A percentile compares a stretch with the other conserved stretches of the same genome.
Evolutionary conservation across 2,113 vertebrate species (phyloP).

Genomic region (Marmota flaviventris): DNA sequence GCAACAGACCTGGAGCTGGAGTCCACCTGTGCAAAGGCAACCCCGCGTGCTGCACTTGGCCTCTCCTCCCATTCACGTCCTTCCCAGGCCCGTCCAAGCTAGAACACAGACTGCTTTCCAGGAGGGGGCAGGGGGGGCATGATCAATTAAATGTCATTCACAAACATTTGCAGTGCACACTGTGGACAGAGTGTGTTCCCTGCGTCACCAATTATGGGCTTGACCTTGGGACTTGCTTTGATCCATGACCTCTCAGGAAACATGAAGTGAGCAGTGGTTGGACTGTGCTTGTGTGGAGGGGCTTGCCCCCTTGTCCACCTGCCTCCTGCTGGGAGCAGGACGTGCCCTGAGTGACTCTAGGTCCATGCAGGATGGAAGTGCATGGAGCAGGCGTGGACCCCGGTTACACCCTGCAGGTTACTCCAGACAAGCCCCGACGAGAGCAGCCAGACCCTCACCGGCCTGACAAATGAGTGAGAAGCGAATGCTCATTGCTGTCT

Average conservation of each 20-base stretch:
- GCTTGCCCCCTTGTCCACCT: neutral
- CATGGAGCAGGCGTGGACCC: neutral
- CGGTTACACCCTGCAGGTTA: rapidly evolving
- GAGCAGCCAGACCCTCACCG: neutral
- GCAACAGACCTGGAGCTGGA: neutral
- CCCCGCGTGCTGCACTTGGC: neutral
- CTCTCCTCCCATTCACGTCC: neutral
- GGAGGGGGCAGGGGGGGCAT: rapidly evolving
- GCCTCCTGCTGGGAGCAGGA: neutral
- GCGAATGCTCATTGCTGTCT: neutral
- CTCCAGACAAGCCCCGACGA: neutral
- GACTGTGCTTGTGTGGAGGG: neutral
- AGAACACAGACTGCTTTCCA: neutral
- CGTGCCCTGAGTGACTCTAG: too few species aligned
- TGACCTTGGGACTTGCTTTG: neutral
- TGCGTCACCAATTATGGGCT: neutral
- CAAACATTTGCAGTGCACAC: neutral
- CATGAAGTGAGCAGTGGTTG: neutral
- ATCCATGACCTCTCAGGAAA: neutral
- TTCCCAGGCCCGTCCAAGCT: neutral
- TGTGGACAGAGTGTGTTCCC: neutral
- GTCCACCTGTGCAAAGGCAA: neutral
- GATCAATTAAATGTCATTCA: neutral
- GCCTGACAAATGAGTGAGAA: neutral
- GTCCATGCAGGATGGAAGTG: rapidly evolving